Base-by-base conservation (phyloP, 2,113 vertebrate species). In the Prinia subflava region DNA sequence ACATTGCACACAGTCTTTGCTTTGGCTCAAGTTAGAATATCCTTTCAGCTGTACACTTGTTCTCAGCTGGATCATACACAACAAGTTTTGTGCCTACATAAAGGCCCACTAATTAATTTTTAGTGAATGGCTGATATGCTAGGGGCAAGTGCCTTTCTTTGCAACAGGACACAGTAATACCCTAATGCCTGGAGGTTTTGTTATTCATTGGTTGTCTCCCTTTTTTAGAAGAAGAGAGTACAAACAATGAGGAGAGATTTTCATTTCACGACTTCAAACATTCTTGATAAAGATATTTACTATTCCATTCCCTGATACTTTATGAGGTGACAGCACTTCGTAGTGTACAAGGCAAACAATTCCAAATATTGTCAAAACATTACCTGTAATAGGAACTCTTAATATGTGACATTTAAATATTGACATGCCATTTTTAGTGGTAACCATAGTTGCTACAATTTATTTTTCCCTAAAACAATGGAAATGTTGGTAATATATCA, bases 151-250 rank as follows among this genome's bases (percentile, higher is more conserved):
- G n/a, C 18, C n/a, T 71, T 67, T 75, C 35, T 63, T 70, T 49
- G 5, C 35, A 68, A 47, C 2, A 71, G 39, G 30, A 37, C 39
- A 67, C 2, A 49, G 15, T 9, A 67, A 74, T 1, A 3, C 11
- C 10, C 2, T 33, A 12, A 33, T 8, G 13, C 44, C 25, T 28
- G 4, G 14, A 25, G 27, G 0, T 3, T 65, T 42, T 41, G 15
- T 37, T 62, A 41, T 23, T 64, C 6, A 15, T 37, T n/a, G 10
- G 1, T 50, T 56, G 15, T 21, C 23, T 55, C 28, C 13, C 31
- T 42, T 55, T 39, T 33, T 60, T n/a, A 62, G 18, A 49, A 27
- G 35, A 77, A 22, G 15, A 55, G 4, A 60, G 5, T 59, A 69
- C 7, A 47, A 68, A 50, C 14, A 71, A n/a, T 6, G 7, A 65